phyloP scores from a whole-genome alignment of 2,797 vertebrate genomes.

The Epinephelus malabaricus region DNA sequence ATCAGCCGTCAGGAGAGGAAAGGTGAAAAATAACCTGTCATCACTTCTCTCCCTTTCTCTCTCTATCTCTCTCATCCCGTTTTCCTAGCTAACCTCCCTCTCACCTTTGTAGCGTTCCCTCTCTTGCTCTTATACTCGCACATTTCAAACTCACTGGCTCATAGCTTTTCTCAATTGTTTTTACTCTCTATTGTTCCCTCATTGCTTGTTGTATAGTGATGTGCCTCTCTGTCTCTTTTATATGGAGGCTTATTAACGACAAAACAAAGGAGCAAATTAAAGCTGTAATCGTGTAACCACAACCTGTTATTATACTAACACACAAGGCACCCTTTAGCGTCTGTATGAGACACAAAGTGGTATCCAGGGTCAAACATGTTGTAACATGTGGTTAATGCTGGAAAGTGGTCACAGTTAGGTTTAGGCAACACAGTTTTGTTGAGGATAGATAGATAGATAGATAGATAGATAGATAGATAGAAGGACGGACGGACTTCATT shows the following conservation, averaged over 20 bases:
- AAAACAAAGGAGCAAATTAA: not conserved
- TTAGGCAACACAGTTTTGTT: no score
- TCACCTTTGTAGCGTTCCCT: slow-evolving; percentile 51
- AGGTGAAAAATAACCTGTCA: slow-evolving; percentile 91
- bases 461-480: no score
- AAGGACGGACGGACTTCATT: no score
- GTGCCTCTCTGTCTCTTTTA: not conserved
- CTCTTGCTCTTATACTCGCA: slow-evolving; percentile 1
- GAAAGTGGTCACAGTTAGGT: no score
- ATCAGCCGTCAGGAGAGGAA: slow-evolving; percentile 82
- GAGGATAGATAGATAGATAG: no score
- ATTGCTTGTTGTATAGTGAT: slow-evolving; percentile 20
- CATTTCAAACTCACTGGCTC: slow-evolving; percentile 30
- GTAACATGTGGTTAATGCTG: no score
- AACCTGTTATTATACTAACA: no score
- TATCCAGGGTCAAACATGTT: no score
- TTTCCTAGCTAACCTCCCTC: slow-evolving; percentile 48
- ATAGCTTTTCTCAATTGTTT: slow-evolving; percentile 5
- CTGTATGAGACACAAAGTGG: no score
- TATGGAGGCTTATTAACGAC: not conserved
- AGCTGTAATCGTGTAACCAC: not conserved
- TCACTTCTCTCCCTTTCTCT: slow-evolving; percentile 75
- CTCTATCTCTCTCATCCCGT: slow-evolving; percentile 28
- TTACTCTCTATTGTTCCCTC: slow-evolving; percentile 1
- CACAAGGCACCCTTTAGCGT: no score